phyloP scores from a whole-genome alignment of 2,888 invertebrate species.

The Aelia acuminata region DNA sequence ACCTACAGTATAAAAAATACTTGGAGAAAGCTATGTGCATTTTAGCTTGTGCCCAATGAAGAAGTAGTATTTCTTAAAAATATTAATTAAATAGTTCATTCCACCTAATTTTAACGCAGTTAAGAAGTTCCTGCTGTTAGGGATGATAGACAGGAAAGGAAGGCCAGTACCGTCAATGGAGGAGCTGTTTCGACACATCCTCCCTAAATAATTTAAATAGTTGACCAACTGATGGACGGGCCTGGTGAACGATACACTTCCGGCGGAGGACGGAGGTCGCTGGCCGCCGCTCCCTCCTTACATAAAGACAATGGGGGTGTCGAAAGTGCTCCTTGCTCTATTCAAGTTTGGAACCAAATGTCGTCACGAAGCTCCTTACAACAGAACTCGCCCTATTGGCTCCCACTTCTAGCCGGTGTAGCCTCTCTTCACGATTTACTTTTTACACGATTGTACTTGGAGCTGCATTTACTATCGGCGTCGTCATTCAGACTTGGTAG shows the following conservation, averaged over 20 bases:
- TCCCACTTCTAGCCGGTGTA: not conserved
- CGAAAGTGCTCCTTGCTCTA: constrained; percentile 50
- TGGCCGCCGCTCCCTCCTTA: constrained; percentile 49
- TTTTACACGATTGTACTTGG: constrained; percentile 32
- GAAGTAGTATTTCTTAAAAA: not conserved
- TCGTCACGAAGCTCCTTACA: constrained; percentile 51
- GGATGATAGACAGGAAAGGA: not conserved
- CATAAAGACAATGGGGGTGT: constrained; percentile 53
- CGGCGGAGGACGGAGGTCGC: constrained; percentile 51
- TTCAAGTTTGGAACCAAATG: constrained; percentile 47
- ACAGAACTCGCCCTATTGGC: constrained; percentile 50
- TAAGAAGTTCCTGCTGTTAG: not conserved
- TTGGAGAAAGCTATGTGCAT: too few relatives aligned
- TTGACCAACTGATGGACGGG: not conserved
- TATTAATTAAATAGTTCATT: not conserved
- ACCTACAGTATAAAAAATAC: not conserved
- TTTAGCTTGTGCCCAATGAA: not conserved
- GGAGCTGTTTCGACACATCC: not conserved
- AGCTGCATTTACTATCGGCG: not conserved
- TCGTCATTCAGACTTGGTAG: not conserved
- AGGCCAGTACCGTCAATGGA: not conserved
- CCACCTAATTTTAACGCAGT: not conserved
- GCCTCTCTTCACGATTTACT: constrained; percentile 22
- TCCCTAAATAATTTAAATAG: not conserved
- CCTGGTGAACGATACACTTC: constrained; percentile 42